Evolutionary conservation across 2,113 vertebrate species (phyloP).

Genomic region (Larimichthys crocea): DNA sequence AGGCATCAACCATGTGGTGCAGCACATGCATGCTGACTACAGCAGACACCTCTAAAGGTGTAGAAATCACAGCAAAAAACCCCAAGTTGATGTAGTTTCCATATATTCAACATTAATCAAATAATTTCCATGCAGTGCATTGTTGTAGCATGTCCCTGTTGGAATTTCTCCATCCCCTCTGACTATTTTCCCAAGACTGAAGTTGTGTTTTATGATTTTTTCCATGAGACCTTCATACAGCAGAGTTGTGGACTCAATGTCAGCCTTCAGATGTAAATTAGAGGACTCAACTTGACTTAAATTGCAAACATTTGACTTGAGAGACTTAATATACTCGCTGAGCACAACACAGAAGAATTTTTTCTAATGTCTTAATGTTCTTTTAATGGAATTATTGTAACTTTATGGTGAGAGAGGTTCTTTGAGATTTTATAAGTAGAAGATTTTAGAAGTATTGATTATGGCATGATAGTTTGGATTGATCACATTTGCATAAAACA

Average conservation of each 20-base stretch:
- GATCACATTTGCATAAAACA: too few species aligned
- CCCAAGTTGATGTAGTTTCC: conserved; percentile 45
- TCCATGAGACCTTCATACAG: background rate
- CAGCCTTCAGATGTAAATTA: background rate
- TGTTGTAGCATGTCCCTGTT: conserved; percentile 23
- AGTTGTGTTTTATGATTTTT: background rate
- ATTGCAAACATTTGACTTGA: background rate
- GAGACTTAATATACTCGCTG: background rate
- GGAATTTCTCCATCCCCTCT: conserved; percentile 8
- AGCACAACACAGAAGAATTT: too few species aligned
- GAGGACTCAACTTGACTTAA: background rate
- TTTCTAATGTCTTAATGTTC: background rate
- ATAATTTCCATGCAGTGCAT: background rate
- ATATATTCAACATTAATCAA: background rate
- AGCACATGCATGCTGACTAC: conserved; percentile 7
- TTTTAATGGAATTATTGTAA: too few species aligned
- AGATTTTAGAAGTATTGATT: too few species aligned
- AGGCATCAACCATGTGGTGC: conserved; percentile 2
- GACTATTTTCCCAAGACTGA: background rate
- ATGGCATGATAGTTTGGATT: too few species aligned
- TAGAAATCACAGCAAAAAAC: conserved; percentile 63
- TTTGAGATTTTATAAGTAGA: too few species aligned
- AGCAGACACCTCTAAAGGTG: conserved; percentile 65
- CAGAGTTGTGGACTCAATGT: background rate
- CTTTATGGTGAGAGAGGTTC: too few species aligned